Evolutionary conservation across 2,797 vertebrate species (phyloP), one percentile per base, ranked within the genome.

Genomic region (Paramormyrops hopkinsi): DNA sequence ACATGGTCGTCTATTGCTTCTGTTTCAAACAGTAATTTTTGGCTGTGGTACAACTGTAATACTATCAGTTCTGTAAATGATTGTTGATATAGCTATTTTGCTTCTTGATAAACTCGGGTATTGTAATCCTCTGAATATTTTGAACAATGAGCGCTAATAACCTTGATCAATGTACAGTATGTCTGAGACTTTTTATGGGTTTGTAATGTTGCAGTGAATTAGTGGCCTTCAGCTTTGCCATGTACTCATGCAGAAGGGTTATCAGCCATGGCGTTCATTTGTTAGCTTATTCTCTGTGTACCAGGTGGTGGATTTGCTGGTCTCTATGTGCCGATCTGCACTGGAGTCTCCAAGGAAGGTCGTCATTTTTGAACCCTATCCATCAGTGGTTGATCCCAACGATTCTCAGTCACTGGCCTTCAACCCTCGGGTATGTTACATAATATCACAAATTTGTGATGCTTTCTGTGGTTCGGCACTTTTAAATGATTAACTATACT

Each of bases 321-420:
- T 97, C 76, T 97, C 97, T 62, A 97, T 97, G 97, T 97, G 97
- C 93, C 95, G 97, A 54, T 97, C 96, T 92, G 97, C 97, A 0
- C 92, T 97, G 93, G 97, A 97, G 91, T 97, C 97, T 89, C 97
- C 96, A 54, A 96, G 97, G 91, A 97, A 97, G 93, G 96, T 96
- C 76, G 96, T 97, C 86, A 97, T 97, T 95, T 97, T 97, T 92
- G 97, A 97, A 96, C 97, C 97, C 95, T 97, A 97, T 94, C 97
- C 97, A 90, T 97, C 97, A 88, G 97, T 97, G 93, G 97, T 97
- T 88, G 97, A 97, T 92, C 97, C 97, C 53, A 97, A 96, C 56
- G 96, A 97, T 92, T 92, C 96, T 91, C 96, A 97, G 94, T 94
- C 96, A 92, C 93, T 97, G 94, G 97, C 97, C 95, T 97, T 97